Percentiles rank a stretch among this genome's conserved stretches.
Evolutionary conservation across 2,888 invertebrate genomes (phyloP).

Genomic region (Gasteruption jaculator): DNA sequence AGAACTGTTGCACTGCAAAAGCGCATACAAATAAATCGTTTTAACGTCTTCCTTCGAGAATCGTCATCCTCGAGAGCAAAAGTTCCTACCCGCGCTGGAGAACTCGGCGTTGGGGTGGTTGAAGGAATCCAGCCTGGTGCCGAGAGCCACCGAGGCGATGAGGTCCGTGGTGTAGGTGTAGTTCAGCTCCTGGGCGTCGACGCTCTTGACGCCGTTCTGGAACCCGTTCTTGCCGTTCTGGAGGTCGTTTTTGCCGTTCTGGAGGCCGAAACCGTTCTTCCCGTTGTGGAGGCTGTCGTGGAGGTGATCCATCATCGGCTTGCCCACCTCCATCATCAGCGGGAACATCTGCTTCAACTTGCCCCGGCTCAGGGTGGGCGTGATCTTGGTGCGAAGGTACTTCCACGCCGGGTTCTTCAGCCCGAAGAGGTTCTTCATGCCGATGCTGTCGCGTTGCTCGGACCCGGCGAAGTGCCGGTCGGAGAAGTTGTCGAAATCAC

Average conservation of each 20-base stretch:
- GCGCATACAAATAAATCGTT: neutral
- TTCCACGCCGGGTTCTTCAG: conserved; percentile 56
- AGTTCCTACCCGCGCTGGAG: conserved; percentile 30
- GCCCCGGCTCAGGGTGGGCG: conserved; percentile 56
- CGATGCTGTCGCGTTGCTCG: conserved; percentile 48
- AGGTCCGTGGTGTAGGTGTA: conserved; percentile 41
- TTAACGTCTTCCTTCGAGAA: neutral
- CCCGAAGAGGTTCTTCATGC: conserved; percentile 49
- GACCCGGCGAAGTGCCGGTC: conserved; percentile 51
- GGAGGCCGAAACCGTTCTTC: conserved; percentile 32
- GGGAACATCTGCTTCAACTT: conserved; percentile 57
- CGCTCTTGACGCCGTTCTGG: conserved; percentile 21
- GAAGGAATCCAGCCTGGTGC: conserved; percentile 37
- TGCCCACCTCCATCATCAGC: conserved; percentile 48
- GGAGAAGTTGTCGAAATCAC: conserved; percentile 53
- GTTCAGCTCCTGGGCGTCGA: conserved; percentile 40
- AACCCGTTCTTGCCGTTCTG: conserved; percentile 17
- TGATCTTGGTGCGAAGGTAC: conserved; percentile 52
- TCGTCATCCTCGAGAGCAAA: neutral
- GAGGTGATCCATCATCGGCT: conserved; percentile 38
- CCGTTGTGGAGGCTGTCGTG: conserved; percentile 16
- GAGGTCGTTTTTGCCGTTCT: conserved; percentile 27
- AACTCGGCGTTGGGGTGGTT: conserved; percentile 36
- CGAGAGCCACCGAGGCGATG: conserved; percentile 37
- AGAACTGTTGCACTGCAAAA: conserved; percentile 35